Percentiles rank a stretch among this genome's conserved stretches.
Conservation (phyloP, 2,797 vertebrate species). For the Acanthopagrus latus region DNA sequence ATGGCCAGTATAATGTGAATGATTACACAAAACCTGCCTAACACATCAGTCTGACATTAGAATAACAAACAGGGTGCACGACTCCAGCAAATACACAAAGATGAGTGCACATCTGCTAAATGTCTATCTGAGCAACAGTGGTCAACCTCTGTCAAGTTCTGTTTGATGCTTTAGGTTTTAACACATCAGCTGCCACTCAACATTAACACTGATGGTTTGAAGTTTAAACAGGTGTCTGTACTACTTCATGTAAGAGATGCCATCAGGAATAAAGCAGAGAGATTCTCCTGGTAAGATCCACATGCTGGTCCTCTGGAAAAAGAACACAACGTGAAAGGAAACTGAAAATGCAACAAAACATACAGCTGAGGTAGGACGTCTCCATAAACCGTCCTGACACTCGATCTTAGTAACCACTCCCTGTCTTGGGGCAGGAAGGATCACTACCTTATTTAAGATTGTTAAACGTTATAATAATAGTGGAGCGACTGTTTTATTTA, state of each 20-base stretch:
- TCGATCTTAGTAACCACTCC: too few relatives aligned
- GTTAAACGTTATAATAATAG: too few relatives aligned
- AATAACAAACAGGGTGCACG: background rate
- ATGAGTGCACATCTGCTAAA: background rate
- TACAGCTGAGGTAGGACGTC: too few relatives aligned
- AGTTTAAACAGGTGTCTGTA: background rate
- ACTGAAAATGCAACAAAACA: background rate
- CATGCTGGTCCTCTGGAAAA: conserved; percentile 76
- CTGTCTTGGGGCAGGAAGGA: too few relatives aligned
- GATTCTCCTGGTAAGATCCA: conserved; percentile 70
- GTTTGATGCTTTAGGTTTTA: background rate
- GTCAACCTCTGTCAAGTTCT: background rate
- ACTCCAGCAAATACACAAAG: background rate
- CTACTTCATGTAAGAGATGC: background rate
- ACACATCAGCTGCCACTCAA: background rate
- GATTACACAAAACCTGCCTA: background rate
- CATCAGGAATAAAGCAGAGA: conserved; percentile 44
- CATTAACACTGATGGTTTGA: background rate
- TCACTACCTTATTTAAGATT: too few relatives aligned
- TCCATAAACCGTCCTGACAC: too few relatives aligned
- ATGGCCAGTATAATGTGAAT: background rate
- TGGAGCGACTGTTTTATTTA: too few relatives aligned
- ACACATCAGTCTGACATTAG: background rate
- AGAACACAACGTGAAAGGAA: background rate
- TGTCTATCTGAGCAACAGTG: background rate